phyloP scores from a whole-genome alignment of 2,888 invertebrate genomes.

The Diarsia dahlii region DNA sequence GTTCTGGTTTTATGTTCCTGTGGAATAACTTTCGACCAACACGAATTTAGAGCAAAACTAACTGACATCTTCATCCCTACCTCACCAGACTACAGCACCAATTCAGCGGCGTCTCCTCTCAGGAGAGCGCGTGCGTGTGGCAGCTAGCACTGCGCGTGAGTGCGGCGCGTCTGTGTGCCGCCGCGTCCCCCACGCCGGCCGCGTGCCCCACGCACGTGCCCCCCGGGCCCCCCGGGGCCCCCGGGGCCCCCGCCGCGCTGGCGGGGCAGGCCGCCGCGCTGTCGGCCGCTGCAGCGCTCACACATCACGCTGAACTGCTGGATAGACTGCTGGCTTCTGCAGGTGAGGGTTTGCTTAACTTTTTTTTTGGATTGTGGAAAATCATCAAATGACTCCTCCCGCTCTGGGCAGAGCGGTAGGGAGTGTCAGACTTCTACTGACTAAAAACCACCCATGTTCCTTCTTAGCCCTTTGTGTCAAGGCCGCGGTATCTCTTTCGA shows the following conservation, averaged over 20 bases:
- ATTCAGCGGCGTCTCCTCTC: conserved; percentile 95
- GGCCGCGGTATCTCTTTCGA: too few relatives aligned
- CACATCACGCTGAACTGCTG: conserved; percentile 84
- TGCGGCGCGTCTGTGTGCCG: conserved; percentile 94
- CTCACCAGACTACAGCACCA: conserved; percentile 93
- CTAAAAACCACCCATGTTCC: too few relatives aligned
- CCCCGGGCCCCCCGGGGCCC: conserved; percentile 92
- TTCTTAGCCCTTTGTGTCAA: too few relatives aligned
- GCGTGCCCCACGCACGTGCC: conserved; percentile 73
- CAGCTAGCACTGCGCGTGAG: conserved; percentile 93
- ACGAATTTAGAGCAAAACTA: neutral
- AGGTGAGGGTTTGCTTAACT: conserved; percentile 75
- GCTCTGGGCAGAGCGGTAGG: too few relatives aligned
- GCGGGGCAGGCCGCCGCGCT: conserved; percentile 92
- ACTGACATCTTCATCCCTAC: neutral
- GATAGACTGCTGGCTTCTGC: conserved; percentile 83
- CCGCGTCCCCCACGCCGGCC: conserved; percentile 80
- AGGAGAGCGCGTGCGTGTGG: conserved; percentile 95
- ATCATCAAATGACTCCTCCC: too few relatives aligned
- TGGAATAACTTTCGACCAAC: neutral
- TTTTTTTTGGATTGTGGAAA: too few relatives aligned
- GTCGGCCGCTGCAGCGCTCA: conserved; percentile 87
- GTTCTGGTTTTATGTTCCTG: neutral
- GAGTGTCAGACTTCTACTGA: too few relatives aligned
- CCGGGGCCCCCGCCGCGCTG: conserved; percentile 70